A percentile compares a stretch with the other conserved stretches of the same genome.
These are phyloP conservation scores for Drosophila yakuba DNA, from an alignment of 1,140 invertebrate species.

Conservation along the genomic window DNA sequence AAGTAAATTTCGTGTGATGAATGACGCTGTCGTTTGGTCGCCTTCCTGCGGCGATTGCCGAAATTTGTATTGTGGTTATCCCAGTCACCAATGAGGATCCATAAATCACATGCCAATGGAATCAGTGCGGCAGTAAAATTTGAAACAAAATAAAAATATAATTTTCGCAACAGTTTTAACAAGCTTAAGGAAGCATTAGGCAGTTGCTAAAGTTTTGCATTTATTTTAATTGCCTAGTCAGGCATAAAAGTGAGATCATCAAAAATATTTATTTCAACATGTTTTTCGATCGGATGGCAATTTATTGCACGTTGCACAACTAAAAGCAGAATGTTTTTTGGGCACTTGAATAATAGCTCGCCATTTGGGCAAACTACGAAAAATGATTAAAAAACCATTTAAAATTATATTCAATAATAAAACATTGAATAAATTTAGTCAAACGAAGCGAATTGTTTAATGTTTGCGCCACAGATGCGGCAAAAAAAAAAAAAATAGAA, in stretches of 20 bases:
- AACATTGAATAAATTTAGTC: constrained; percentile 58
- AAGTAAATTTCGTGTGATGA: constrained; percentile 79
- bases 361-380: constrained; percentile 60
- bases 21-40: constrained; percentile 68
- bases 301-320: constrained; percentile 17
- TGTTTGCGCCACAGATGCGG: constrained; percentile 55
- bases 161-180: background rate
- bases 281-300: constrained; percentile 1
- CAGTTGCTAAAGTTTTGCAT: background rate
- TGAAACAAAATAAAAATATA: background rate
- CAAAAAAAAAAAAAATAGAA: background rate
- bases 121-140: constrained; percentile 29
- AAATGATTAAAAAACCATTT: constrained; percentile 77
- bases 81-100: constrained; percentile 38
- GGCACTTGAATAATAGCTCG: constrained; percentile 58
- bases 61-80: constrained; percentile 68
- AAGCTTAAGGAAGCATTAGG: background rate
- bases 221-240: background rate
- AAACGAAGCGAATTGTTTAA: constrained; percentile 51
- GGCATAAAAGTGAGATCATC: constrained; percentile 4
- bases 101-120: constrained; percentile 49
- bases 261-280: constrained; percentile 8
- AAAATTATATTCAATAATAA: constrained; percentile 74
- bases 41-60: constrained; percentile 41
- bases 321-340: background rate